phyloP scores from a whole-genome alignment of 1,140 invertebrate species.

The Nephotettix cincticeps region DNA sequence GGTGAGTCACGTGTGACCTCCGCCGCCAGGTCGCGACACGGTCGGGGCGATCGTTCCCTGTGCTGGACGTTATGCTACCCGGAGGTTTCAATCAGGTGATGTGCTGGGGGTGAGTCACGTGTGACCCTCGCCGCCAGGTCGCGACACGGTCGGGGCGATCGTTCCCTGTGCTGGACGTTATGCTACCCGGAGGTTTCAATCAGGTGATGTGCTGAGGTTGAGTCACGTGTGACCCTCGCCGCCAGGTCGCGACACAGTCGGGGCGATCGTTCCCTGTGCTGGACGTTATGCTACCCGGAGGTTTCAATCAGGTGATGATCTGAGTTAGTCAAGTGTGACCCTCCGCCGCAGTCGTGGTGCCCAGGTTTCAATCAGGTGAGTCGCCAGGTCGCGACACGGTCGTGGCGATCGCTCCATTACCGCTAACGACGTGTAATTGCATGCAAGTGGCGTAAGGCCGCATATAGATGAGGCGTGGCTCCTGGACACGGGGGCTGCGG shows the following conservation, averaged over 20 bases:
- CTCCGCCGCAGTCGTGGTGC: background rate
- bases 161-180: no score
- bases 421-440: constrained; percentile 22
- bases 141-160: no score
- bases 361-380: background rate
- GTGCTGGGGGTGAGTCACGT: background rate
- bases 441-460: constrained; percentile 19
- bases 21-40: no score
- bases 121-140: background rate
- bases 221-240: constrained; percentile 4
- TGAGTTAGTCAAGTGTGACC: background rate
- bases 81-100: background rate
- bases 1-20: no score
- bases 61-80: background rate
- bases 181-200: background rate
- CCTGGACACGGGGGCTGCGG: no score
- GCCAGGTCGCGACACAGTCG: background rate
- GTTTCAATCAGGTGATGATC: background rate
- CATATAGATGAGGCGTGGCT: constrained; percentile 14
- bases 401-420: constrained; percentile 3
- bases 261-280: no score
- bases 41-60: no score
- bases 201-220: background rate
- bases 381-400: background rate
- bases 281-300: background rate